phyloP scores from a whole-genome alignment of 2,888 invertebrate genomes.

The Ophraella communa region DNA sequence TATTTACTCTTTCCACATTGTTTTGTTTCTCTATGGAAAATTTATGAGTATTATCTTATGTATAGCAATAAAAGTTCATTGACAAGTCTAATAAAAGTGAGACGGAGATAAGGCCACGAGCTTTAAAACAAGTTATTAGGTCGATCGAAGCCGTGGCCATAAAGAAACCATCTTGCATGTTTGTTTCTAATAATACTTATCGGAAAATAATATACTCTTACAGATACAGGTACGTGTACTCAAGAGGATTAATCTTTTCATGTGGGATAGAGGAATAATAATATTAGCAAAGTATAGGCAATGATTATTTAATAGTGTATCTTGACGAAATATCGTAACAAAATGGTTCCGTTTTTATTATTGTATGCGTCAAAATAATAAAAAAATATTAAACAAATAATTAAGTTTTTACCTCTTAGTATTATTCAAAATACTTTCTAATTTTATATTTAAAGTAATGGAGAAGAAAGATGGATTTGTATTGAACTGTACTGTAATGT shows the following conservation, averaged over 20 bases:
- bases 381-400: too few species aligned
- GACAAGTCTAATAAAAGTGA: conserved; percentile 8
- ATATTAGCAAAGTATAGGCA: not conserved
- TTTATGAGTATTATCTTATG: too few species aligned
- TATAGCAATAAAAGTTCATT: not conserved
- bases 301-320: conserved; percentile 2
- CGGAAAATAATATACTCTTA: conserved; percentile 34
- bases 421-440: too few species aligned
- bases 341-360: too few species aligned
- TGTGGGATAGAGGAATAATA: conserved; percentile 6
- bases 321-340: conserved; percentile 1
- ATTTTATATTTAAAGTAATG: too few species aligned
- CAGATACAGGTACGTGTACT: conserved; percentile 25
- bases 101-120: conserved; percentile 42
- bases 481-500: too few species aligned
- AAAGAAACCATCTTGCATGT: conserved; percentile 45
- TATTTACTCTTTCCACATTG: too few species aligned
- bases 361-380: too few species aligned
- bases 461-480: too few species aligned
- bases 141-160: conserved; percentile 50
- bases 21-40: too few species aligned
- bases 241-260: conserved; percentile 10
- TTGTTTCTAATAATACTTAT: conserved; percentile 43
- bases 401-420: too few species aligned
- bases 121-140: conserved; percentile 53